phyloP scores from a whole-genome alignment of 2,888 invertebrate species.

The Andrena hattorfiana region DNA sequence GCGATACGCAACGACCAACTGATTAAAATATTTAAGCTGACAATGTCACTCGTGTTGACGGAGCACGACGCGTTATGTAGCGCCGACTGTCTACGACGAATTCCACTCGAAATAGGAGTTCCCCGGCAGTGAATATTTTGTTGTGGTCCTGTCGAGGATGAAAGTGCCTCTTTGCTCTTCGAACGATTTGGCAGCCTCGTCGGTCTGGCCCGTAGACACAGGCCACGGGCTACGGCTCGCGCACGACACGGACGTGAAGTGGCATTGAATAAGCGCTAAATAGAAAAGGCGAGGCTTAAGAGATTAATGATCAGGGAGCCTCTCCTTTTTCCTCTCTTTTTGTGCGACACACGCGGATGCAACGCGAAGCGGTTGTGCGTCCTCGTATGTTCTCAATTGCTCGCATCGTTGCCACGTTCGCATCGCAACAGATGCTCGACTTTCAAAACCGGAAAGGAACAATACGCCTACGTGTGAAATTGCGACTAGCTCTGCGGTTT shows the following conservation, averaged over 20 bases:
- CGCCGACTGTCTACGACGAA: not conserved
- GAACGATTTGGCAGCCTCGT: constrained; percentile 3
- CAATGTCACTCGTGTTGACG: not conserved
- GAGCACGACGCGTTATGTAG: not conserved
- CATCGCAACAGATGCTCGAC: constrained; percentile 13
- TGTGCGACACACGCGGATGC: constrained; percentile 29
- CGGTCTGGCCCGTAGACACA: not conserved
- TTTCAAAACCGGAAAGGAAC: constrained; percentile 10
- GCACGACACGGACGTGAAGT: not conserved
- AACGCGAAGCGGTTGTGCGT: constrained; percentile 30
- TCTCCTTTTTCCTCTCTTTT: constrained; percentile 30
- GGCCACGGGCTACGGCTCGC: not conserved
- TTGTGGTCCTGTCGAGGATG: not conserved
- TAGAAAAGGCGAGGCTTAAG: constrained; percentile 21
- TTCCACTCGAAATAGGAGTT: not conserved
- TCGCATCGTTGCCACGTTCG: constrained; percentile 44
- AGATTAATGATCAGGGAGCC: constrained; percentile 55
- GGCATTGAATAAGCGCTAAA: constrained; percentile 28
- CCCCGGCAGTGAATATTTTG: not conserved
- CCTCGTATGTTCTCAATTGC: constrained; percentile 44
- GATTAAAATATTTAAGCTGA: constrained; percentile 2
- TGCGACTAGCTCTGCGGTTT: not conserved
- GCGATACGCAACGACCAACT: not conserved
- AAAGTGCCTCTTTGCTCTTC: not conserved
- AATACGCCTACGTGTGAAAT: not conserved